Evolutionary conservation across 2,113 vertebrate species (phyloP), one percentile per base, ranked within the genome.

Genomic region (Oryzias curvinotus): DNA sequence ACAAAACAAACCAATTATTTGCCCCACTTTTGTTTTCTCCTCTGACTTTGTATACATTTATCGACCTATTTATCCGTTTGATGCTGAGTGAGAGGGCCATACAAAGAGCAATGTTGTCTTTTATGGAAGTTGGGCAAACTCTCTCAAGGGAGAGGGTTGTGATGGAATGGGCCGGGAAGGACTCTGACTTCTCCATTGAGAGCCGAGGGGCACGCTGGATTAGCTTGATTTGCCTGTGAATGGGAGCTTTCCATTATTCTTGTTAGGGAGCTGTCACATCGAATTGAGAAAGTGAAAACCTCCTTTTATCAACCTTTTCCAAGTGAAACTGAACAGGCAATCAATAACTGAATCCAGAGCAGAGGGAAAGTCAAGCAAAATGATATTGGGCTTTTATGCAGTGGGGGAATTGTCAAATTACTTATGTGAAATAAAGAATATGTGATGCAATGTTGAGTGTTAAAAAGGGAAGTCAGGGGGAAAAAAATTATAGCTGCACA

Each of bases 161-260:
- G 93, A 93, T 95, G 95, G 95, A 97, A 97, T 97, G 95, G 93
- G 90, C 85, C 93, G 92, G 94, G 91, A 86, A 92, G 93, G 93
- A 94, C 94, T 97, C 93, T 93, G 93, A 94, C 94, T 95, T 92
- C 90, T 92, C 94, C 84, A 94, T 94, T 95, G 93, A 96, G 92
- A 93, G 92, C 89, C 92, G 90, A 94, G 95, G 95, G 95, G 92
- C 94, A 96, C 94, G 94, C 94, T 96, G 96, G 96, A 98, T 99
- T 96, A 98, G 96, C 95, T 95, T 95, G 94, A 98, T 99, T 98
- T 98, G 95, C 96, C 94, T 98, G 95, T 98, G 97, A 99, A 99
- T 96, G 93, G 94, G 92, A 76, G 78, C 92, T 86, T 94, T 95
- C 96, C 95, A 98, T 99, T 98, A 95, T 96, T 98, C 97, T 96